Evolutionary conservation across 2,797 vertebrate genomes (phyloP).

Genomic region (Sebastiscus albofasciatus): DNA sequence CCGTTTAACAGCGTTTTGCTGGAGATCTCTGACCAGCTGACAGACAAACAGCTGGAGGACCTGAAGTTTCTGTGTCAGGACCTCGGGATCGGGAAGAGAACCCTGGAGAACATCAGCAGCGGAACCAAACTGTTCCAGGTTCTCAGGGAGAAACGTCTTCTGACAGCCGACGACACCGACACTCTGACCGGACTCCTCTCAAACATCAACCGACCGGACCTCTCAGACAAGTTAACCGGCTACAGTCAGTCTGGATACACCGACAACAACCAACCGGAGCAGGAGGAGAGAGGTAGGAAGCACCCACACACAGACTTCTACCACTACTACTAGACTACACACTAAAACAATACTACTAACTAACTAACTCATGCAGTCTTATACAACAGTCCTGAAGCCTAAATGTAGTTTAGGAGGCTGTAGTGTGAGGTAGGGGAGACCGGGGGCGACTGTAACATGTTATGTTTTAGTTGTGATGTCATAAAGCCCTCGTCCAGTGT

Average conservation of each 20-base stretch:
- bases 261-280: not conserved
- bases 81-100: slow-evolving; percentile 72
- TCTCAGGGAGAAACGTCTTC: slow-evolving; percentile 76
- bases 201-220: slow-evolving; percentile 62
- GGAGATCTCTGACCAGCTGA: slow-evolving; percentile 76
- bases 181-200: slow-evolving; percentile 58
- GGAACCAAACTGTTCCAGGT: slow-evolving; percentile 79
- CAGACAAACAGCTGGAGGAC: not conserved
- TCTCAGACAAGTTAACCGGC: slow-evolving; percentile 59
- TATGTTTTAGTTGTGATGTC: too few relatives aligned
- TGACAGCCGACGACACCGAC: not conserved
- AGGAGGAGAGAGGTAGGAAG: slow-evolving; percentile 72
- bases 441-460: too few relatives aligned
- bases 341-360: too few relatives aligned
- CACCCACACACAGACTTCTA: not conserved
- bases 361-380: too few relatives aligned
- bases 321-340: too few relatives aligned
- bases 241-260: not conserved
- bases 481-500: too few relatives aligned
- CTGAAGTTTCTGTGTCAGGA: slow-evolving; percentile 84
- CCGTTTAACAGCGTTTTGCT: slow-evolving; percentile 75
- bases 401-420: too few relatives aligned
- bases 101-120: slow-evolving; percentile 61
- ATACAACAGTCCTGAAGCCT: too few relatives aligned
- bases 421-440: too few relatives aligned